These are phyloP conservation scores for Drosophila stalkeri DNA, from an alignment of 2,888 invertebrate genomes.

Conservation along the genomic window DNA sequence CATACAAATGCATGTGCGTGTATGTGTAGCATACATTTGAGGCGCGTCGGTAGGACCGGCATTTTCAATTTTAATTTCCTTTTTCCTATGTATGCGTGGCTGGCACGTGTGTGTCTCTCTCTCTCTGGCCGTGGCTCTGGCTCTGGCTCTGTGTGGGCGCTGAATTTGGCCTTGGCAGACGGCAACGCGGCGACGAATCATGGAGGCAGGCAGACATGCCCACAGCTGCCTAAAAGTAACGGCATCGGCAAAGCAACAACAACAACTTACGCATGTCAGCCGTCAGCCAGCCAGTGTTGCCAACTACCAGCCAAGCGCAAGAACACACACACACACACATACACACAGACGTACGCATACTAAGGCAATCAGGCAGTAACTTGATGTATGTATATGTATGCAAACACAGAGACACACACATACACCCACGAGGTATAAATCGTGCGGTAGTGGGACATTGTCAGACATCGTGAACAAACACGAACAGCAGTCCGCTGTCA, in stretches of 20 bases:
- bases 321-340: constrained; percentile 38
- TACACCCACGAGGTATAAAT: constrained; percentile 30
- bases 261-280: constrained; percentile 54
- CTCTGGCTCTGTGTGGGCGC: constrained; percentile 57
- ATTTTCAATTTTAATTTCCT: constrained; percentile 82
- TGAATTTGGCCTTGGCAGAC: constrained; percentile 80
- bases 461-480: constrained; percentile 44
- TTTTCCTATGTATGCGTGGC: constrained; percentile 78
- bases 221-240: constrained; percentile 59
- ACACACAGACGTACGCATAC: constrained; percentile 5
- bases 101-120: constrained; percentile 67
- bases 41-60: constrained; percentile 68
- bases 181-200: constrained; percentile 56
- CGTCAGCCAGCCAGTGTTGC: constrained; percentile 53
- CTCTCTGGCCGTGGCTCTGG: no score
- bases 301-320: constrained; percentile 44
- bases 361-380: constrained; percentile 35
- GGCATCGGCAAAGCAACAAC: constrained; percentile 21
- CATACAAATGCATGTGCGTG: not conserved
- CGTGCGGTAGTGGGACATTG: constrained; percentile 56
- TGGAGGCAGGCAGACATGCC: constrained; percentile 69
- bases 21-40: constrained; percentile 70
- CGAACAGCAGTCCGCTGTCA: constrained; percentile 39
- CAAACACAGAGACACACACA: constrained; percentile 13
- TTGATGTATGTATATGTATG: constrained; percentile 33